phyloP scores from a whole-genome alignment of 2,113 vertebrate species.

The Charina bottae region DNA sequence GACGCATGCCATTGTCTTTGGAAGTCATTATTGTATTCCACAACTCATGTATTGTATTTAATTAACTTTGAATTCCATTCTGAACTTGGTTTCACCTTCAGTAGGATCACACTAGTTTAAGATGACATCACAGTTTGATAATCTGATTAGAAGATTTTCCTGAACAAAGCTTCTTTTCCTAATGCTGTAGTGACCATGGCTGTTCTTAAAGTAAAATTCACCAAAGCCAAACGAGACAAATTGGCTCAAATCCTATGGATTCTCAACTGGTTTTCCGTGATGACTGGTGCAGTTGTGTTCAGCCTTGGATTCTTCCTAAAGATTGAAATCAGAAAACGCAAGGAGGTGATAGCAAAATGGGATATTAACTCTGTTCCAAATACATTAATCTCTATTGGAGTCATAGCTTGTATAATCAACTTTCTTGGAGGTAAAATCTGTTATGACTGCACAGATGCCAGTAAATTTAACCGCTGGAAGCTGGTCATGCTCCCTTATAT shows the following conservation, averaged over 20 bases:
- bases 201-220: constrained; percentile 85
- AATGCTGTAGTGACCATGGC: constrained; percentile 74
- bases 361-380: constrained; percentile 83
- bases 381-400: constrained; percentile 83
- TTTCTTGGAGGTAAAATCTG: constrained; percentile 89
- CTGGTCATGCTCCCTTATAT: constrained; percentile 88
- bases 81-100: neutral
- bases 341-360: constrained; percentile 81
- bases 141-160: constrained; percentile 57
- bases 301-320: constrained; percentile 86
- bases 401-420: constrained; percentile 86
- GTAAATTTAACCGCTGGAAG: constrained; percentile 86
- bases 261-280: constrained; percentile 87
- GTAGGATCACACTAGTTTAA: neutral
- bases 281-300: constrained; percentile 82
- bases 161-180: constrained; percentile 45
- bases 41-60: neutral
- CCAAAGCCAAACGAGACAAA: constrained; percentile 83
- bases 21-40: neutral
- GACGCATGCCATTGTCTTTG: neutral
- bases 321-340: constrained; percentile 84
- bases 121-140: constrained; percentile 36
- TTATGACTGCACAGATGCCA: constrained; percentile 84
- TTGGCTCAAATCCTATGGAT: constrained; percentile 88
- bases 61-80: neutral